Evolutionary conservation across 2,888 invertebrate genomes (phyloP).

Genomic region (Sisyra nigra): DNA sequence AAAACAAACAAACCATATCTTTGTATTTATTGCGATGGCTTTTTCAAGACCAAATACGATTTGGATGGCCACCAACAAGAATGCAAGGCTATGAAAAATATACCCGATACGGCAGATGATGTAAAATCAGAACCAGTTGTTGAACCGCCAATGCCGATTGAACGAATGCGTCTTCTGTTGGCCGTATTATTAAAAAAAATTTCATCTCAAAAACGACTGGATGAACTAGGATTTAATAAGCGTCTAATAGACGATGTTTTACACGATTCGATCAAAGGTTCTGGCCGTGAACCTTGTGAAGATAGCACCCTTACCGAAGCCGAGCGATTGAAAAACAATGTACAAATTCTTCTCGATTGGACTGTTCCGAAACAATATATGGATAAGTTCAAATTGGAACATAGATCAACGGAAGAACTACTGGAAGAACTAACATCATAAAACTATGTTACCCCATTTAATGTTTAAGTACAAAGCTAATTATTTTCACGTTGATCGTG

Average conservation of each 20-base stretch:
- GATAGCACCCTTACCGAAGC: slow-evolving; percentile 38
- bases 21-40: slow-evolving; percentile 53
- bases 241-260: slow-evolving; percentile 68
- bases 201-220: slow-evolving; percentile 60
- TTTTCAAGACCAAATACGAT: slow-evolving; percentile 61
- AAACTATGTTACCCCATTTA: slow-evolving; percentile 11
- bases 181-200: slow-evolving; percentile 71
- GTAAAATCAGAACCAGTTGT: slow-evolving; percentile 16
- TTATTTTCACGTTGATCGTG: neutral
- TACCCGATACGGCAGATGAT: slow-evolving; percentile 11
- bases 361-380: slow-evolving; percentile 66
- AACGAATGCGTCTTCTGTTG: slow-evolving; percentile 61
- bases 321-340: slow-evolving; percentile 53
- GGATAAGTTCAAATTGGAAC: slow-evolving; percentile 55
- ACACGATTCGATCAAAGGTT: slow-evolving; percentile 57
- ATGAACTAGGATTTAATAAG: slow-evolving; percentile 57
- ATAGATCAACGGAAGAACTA: slow-evolving; percentile 62
- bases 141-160: slow-evolving; percentile 43
- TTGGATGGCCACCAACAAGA: slow-evolving; percentile 45
- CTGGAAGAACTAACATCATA: slow-evolving; percentile 54
- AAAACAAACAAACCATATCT: slow-evolving; percentile 62
- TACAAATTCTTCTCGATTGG: slow-evolving; percentile 61
- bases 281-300: slow-evolving; percentile 49
- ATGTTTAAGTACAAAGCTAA: neutral
- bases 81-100: slow-evolving; percentile 24